These are phyloP conservation scores for Bubo scandiacus DNA, from an alignment of 2,113 vertebrate species.

Conservation along the genomic window DNA sequence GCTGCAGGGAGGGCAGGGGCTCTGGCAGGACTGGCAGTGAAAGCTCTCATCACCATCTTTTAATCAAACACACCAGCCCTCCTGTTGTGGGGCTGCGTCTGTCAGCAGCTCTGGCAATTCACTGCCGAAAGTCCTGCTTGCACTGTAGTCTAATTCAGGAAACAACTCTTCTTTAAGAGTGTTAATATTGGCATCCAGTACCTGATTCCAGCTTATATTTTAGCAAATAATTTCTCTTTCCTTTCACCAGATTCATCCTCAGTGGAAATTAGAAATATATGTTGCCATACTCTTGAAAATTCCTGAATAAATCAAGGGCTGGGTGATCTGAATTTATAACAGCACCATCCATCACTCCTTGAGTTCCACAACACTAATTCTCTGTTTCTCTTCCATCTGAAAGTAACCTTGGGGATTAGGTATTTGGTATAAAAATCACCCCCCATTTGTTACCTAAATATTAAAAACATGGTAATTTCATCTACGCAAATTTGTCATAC, in stretches of 20 bases:
- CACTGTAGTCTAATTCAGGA: conserved; percentile 28
- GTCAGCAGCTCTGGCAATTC: conserved; percentile 8
- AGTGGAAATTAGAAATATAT: conserved; percentile 52
- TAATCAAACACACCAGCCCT: not conserved
- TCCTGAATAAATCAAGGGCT: conserved; percentile 42
- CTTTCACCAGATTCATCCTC: conserved; percentile 53
- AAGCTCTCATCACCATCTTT: not conserved
- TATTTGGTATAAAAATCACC: conserved; percentile 44
- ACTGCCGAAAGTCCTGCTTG: not conserved
- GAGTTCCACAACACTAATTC: not conserved
- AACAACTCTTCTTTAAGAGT: conserved; percentile 33
- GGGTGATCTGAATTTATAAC: conserved; percentile 23
- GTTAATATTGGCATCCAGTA: conserved; percentile 48
- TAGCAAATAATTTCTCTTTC: conserved; percentile 46
- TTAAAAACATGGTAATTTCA: not conserved
- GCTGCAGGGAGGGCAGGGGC: not conserved
- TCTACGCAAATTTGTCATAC: not conserved
- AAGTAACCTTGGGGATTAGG: conserved; percentile 3
- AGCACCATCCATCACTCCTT: conserved; percentile 6
- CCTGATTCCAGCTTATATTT: conserved; percentile 14
- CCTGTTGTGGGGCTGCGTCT: not conserved
- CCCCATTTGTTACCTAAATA: not conserved
- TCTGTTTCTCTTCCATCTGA: not conserved
- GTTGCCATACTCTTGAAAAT: conserved; percentile 6
- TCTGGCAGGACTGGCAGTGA: not conserved